Evolutionary conservation across 1,140 invertebrate genomes (phyloP), one percentile per base, ranked within the genome.

Genomic region (Drosophila ficusphila): DNA sequence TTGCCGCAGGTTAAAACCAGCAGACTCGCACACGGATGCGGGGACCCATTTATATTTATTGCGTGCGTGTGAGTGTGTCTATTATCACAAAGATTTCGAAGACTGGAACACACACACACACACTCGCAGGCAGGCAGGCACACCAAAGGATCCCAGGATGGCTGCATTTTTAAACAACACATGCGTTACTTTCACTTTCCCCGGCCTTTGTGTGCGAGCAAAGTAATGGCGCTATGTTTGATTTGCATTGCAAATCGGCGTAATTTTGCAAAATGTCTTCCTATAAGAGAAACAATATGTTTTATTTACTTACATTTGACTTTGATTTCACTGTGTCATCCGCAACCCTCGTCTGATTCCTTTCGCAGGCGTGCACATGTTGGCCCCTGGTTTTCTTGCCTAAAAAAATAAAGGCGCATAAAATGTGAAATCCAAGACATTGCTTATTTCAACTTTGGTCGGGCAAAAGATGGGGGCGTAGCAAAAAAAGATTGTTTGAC

Each of bases 271-370:
- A 82, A 88, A 86, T 86, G 81, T 86, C 81, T 86, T 86, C 74
- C 82, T 81, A 88, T 88, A 86, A 70, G 79, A 78, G 82, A 86
- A 88, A 88, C 81, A 86, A 86, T 86, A 86, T 86, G 81, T 86
- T 86, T 86, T 86, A 86, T 86, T 86, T 88, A 86, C 81, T 86
- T 88, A 88, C 81, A 86, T 81, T 74, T 88, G 82, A 86, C 77
- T 86, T 86, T 86, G 81, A 86, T 86, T 86, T 88, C 61, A 64
- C 61, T 64, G 60, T 61, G 44, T 64, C 76, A 36, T 49, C 23
- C 58, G 54, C 36, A 39, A 23, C 23, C 46, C 48, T 51, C 44
- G 33, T 52, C 56, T 21, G 27, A 23, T 46, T 27, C 16, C 31
- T 36, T 11, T 64, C 31, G 38, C 36, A 42, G 60, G 56, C 61